Evolutionary conservation across 2,888 invertebrate genomes (phyloP), one percentile per base, ranked within the genome.

Genomic region (Villa cingulata): DNA sequence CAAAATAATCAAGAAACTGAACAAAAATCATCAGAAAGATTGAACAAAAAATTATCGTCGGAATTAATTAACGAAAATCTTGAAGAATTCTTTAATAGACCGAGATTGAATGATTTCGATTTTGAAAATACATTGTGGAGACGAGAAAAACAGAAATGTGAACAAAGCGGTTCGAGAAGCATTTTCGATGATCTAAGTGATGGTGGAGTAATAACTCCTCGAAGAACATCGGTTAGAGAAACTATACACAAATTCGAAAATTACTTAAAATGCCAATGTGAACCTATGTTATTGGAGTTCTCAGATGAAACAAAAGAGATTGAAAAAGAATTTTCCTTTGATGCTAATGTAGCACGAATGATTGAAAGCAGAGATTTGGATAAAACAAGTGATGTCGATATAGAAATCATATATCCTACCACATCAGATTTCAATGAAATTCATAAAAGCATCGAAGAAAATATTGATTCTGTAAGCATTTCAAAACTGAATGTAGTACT

Each of bases 191-290:
- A 37, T 9, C 14, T 4, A 7, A 34, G 20, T 10, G 14, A 39
- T 6, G 41, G 39, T 39, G 46, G 48, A 4, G 50, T 50, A 18
- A 32, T 37, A 15, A 51, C 37, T 9, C 51, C 53, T 12, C 41
- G 41, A 32, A 48, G 48, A 29, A 41, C 43, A 9, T 51, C 53
- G 14, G 53, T 55, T 18, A 49, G 46, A 38, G 53, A 55, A 34
- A 46, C 51, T 4, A 49, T 55, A 15, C 17, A 45, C 16, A 52
- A 51, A 44, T 49, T 55, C 37, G 55, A 55, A 45, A 16, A 46
- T 23, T 23, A 23, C 7, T 23, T 23, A 4, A 23, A 23, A 23
- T 23, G 23, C 7, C 7, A 6, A 7, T 23, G 23, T 7, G 5
- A 23, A 23, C 23, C 23, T 4, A 23, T 7, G 7, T 4, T 23